Conservation (phyloP, 2,797 vertebrate species). For the Florisuga fusca region DNA sequence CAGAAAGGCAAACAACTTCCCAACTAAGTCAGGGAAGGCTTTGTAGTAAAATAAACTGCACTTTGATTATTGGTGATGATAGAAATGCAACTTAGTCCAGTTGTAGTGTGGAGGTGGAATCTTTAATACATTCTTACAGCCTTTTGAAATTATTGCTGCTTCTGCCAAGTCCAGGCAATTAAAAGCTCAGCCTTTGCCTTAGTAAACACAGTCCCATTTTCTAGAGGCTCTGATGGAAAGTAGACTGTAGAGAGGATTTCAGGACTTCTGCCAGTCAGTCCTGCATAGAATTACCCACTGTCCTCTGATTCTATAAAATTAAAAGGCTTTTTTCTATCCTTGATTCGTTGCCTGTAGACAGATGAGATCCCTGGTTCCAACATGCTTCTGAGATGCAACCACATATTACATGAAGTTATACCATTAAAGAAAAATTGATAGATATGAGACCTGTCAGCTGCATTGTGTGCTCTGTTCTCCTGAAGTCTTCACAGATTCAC, state of each 20-base stretch:
- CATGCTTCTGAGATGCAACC: neutral
- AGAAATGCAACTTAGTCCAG: neutral
- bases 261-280: neutral
- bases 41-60: conserved; percentile 9
- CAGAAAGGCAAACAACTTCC: neutral
- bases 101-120: conserved; percentile 3
- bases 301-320: neutral
- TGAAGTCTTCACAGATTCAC: neutral
- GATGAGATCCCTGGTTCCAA: neutral
- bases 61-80: neutral
- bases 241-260: neutral
- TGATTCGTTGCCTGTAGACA: neutral
- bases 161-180: neutral
- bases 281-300: neutral
- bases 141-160: conserved; percentile 10
- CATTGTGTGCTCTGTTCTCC: neutral
- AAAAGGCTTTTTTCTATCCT: neutral
- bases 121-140: conserved; percentile 14
- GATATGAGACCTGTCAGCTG: neutral
- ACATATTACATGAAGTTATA: neutral
- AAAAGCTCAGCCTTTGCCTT: neutral
- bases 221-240: neutral
- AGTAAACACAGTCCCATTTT: neutral
- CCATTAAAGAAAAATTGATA: conserved; percentile 6
- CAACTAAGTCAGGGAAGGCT: neutral